These are phyloP conservation scores for Callaeas wilsoni DNA, from an alignment of 2,113 vertebrate species.

Conservation along the genomic window DNA sequence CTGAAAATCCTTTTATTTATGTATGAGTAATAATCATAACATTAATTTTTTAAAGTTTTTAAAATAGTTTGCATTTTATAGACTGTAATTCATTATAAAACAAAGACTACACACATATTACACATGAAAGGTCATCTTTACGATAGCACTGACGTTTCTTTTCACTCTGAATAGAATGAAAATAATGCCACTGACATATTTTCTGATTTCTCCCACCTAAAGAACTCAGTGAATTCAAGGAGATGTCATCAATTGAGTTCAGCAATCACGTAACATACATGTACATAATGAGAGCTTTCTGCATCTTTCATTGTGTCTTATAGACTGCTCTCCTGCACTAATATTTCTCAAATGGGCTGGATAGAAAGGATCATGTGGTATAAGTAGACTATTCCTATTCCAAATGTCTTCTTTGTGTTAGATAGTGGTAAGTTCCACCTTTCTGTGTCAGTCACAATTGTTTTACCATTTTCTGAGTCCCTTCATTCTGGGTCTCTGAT, in stretches of 20 bases:
- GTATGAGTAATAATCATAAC: not conserved
- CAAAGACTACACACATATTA: not conserved
- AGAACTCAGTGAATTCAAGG: conserved; percentile 42
- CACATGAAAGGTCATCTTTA: not conserved
- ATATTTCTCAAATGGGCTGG: not conserved
- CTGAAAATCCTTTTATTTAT: not conserved
- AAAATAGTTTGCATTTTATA: not conserved
- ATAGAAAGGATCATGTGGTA: not conserved
- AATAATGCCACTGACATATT: not conserved
- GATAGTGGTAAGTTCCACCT: not conserved
- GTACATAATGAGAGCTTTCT: not conserved
- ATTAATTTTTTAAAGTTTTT: not conserved
- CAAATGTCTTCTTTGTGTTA: not conserved
- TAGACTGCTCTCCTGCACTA: not conserved
- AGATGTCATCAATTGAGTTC: conserved; percentile 13
- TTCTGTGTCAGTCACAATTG: not conserved
- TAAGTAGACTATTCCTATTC: not conserved
- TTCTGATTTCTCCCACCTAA: not conserved
- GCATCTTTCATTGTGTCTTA: not conserved
- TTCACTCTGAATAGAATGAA: conserved; percentile 1
- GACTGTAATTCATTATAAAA: not conserved
- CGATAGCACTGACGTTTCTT: conserved; percentile 6
- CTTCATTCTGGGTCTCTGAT: not conserved
- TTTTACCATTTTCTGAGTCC: not conserved
- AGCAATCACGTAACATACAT: not conserved